These are phyloP conservation scores for Hucho hucho DNA, from an alignment of 2,113 vertebrate species.

Conservation along the genomic window DNA sequence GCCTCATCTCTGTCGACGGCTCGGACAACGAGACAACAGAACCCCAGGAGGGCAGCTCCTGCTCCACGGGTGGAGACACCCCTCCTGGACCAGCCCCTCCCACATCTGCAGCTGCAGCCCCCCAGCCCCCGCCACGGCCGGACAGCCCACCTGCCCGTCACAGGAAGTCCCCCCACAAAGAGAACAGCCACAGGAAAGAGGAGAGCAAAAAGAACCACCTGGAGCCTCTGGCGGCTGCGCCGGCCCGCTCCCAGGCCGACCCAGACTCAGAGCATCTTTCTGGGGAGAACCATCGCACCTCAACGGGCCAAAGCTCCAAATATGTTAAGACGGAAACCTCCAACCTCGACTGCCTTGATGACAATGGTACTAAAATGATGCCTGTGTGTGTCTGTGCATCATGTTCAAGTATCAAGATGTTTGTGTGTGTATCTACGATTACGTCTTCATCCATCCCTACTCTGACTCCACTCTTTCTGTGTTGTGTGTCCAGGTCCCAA, in stretches of 20 bases:
- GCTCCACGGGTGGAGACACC: slow-evolving; percentile 51
- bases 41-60: slow-evolving; percentile 58
- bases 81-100: slow-evolving; percentile 22
- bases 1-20: slow-evolving; percentile 93
- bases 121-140: slow-evolving; percentile 53
- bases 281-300: slow-evolving; percentile 74
- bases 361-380: slow-evolving; percentile 75
- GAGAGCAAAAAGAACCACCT: slow-evolving; percentile 87
- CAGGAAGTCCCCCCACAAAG: slow-evolving; percentile 91
- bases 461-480: not conserved
- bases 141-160: slow-evolving; percentile 76
- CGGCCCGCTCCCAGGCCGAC: slow-evolving; percentile 68
- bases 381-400: no score
- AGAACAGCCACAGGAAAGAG: slow-evolving; percentile 90
- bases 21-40: slow-evolving; percentile 82
- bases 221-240: slow-evolving; percentile 68
- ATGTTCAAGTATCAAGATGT: no score
- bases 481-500: slow-evolving; percentile 85
- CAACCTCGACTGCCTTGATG: slow-evolving; percentile 71
- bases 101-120: slow-evolving; percentile 27
- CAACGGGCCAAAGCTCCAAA: slow-evolving; percentile 51
- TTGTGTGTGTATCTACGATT: not conserved
- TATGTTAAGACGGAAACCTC: slow-evolving; percentile 68
- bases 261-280: slow-evolving; percentile 42
- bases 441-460: not conserved